phyloP scores from a whole-genome alignment of 2,113 vertebrate species.

The Anthoscopus minutus region DNA sequence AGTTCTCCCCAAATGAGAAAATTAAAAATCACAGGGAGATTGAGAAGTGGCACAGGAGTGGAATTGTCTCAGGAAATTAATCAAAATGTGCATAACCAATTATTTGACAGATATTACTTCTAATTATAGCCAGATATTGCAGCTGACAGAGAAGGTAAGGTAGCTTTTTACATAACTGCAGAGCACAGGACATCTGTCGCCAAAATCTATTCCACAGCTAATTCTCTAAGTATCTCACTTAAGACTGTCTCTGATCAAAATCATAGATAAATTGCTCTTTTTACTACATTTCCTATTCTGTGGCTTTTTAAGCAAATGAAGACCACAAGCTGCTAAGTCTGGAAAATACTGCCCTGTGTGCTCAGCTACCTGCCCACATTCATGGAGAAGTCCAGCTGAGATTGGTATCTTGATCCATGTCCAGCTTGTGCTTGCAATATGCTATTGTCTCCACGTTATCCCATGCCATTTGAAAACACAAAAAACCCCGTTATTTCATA shows the following conservation, averaged over 20 bases:
- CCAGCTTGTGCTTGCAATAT: background rate
- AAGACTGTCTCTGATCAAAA: background rate
- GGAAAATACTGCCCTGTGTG: background rate
- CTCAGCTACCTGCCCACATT: background rate
- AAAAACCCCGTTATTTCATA: background rate
- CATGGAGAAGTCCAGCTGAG: background rate
- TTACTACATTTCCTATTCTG: background rate
- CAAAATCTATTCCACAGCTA: background rate
- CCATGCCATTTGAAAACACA: background rate
- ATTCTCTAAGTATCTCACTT: background rate
- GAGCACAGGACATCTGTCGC: constrained; percentile 4
- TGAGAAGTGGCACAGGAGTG: background rate
- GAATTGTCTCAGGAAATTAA: constrained; percentile 37
- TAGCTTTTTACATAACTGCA: constrained; percentile 2
- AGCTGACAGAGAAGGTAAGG: constrained; percentile 11
- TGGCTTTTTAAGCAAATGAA: background rate
- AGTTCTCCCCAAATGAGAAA: constrained; percentile 7
- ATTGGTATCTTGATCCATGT: background rate
- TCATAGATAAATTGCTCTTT: background rate
- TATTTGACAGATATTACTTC: constrained; percentile 37
- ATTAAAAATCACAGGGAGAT: constrained; percentile 18
- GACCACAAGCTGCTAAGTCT: background rate
- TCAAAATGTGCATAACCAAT: constrained; percentile 32
- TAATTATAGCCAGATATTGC: background rate
- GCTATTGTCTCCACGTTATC: background rate